Conservation (phyloP, 2,888 invertebrate species). For the Eupeodes luniger region DNA sequence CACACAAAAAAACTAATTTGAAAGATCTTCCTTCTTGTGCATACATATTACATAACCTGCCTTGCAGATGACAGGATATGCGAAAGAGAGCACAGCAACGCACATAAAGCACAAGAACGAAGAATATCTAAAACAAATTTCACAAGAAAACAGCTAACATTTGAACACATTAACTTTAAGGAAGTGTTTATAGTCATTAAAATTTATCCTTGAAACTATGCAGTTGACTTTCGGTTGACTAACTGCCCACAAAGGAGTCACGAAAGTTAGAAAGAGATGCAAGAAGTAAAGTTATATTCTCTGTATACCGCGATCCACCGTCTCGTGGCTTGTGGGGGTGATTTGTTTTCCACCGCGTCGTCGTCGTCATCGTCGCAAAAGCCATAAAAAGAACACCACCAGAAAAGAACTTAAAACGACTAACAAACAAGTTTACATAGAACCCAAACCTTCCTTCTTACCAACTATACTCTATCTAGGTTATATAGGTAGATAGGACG, state of each 20-base stretch:
- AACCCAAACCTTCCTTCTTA: no score
- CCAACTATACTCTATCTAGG: neutral
- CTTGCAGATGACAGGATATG: constrained; percentile 61
- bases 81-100: constrained; percentile 1
- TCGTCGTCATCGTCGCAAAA: constrained; percentile 16
- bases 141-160: constrained; percentile 31
- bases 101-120: neutral
- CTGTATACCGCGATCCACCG: neutral
- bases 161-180: constrained; percentile 74
- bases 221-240: constrained; percentile 74
- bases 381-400: constrained; percentile 55
- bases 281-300: constrained; percentile 6
- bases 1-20: constrained; percentile 63
- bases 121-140: constrained; percentile 45
- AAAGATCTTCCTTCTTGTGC: constrained; percentile 20
- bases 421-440: constrained; percentile 1
- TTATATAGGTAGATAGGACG: neutral
- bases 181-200: constrained; percentile 76
- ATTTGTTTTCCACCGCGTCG: constrained; percentile 51
- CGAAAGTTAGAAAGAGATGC: constrained; percentile 7
- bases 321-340: constrained; percentile 42
- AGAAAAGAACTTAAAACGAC: constrained; percentile 1
- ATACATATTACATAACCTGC: neutral
- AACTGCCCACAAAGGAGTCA: constrained; percentile 64
- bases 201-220: constrained; percentile 73